Evolutionary conservation across 2,888 invertebrate species (phyloP).

Genomic region (Cepaea hortensis): DNA sequence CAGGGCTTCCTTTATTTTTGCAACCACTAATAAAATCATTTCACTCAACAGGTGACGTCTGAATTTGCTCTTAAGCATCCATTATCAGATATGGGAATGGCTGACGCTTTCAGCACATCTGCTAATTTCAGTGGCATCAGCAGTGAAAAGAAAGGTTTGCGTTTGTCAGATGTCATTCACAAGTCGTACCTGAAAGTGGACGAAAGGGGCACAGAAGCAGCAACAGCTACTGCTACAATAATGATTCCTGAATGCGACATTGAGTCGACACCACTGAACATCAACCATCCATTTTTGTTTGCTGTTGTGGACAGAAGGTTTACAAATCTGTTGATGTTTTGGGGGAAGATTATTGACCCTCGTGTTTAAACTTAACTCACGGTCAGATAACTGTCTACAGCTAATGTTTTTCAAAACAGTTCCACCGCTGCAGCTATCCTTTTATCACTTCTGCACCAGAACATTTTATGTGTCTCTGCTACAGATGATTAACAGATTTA

Average conservation of each 20-base stretch:
- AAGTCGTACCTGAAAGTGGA: slow-evolving; percentile 74
- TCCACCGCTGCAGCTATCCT: too few relatives aligned
- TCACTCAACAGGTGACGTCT: slow-evolving; percentile 55
- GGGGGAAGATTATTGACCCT: slow-evolving; percentile 28
- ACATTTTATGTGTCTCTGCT: too few relatives aligned
- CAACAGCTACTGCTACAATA: slow-evolving; percentile 67
- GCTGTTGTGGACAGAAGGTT: slow-evolving; percentile 62
- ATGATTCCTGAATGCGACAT: slow-evolving; percentile 47
- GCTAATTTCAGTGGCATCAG: slow-evolving; percentile 71
- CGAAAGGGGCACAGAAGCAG: slow-evolving; percentile 74
- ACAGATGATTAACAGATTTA: too few relatives aligned
- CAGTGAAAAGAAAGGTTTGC: slow-evolving; percentile 57
- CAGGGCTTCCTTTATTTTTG: not conserved
- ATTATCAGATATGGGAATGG: slow-evolving; percentile 65
- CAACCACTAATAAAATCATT: too few relatives aligned
- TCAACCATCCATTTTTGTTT: slow-evolving; percentile 72
- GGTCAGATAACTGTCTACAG: too few relatives aligned
- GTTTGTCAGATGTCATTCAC: slow-evolving; percentile 69
- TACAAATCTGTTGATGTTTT: slow-evolving; percentile 11
- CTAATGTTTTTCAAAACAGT: too few relatives aligned
- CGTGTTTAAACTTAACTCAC: not conserved
- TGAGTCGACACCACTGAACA: not conserved
- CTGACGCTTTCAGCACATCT: slow-evolving; percentile 61
- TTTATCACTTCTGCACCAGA: too few relatives aligned
- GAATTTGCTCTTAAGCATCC: slow-evolving; percentile 56